Evolutionary conservation across 2,797 vertebrate genomes (phyloP).

Genomic region (Typhlichthys eigenmanni): DNA sequence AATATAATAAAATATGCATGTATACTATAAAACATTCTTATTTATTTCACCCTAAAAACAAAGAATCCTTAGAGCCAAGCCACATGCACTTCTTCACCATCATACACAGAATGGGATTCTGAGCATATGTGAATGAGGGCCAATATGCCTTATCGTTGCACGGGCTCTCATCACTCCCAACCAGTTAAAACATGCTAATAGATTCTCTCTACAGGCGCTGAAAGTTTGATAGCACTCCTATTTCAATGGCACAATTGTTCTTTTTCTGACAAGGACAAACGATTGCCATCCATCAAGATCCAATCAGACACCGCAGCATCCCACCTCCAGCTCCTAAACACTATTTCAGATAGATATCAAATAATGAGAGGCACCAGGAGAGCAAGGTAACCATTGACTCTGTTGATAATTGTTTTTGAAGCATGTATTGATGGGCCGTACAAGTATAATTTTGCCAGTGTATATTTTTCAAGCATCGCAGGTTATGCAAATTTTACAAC

Average conservation of each 20-base stretch:
- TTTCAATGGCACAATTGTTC: constrained; percentile 86
- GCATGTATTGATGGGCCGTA: background rate
- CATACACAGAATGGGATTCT: constrained; percentile 26
- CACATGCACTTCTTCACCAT: constrained; percentile 29
- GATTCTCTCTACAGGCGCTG: constrained; percentile 82
- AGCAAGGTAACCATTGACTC: background rate
- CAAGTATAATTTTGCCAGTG: constrained; percentile 6
- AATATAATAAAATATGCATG: no score
- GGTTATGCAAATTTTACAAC: constrained; percentile 90
- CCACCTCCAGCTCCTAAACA: constrained; percentile 78
- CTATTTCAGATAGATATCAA: background rate
- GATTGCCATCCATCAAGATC: constrained; percentile 91
- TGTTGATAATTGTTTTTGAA: constrained; percentile 81
- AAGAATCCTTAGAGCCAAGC: constrained; percentile 8
- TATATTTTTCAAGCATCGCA: constrained; percentile 56
- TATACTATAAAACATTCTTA: no score
- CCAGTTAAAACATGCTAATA: constrained; percentile 66
- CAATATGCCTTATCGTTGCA: constrained; percentile 13
- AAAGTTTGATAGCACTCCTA: constrained; percentile 88
- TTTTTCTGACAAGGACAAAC: constrained; percentile 90
- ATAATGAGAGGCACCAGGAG: background rate
- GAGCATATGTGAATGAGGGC: constrained; percentile 13
- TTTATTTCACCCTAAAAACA: constrained; percentile 2
- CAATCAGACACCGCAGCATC: constrained; percentile 80
- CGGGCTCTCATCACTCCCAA: constrained; percentile 13